Conservation (phyloP, 1,140 invertebrate genomes). For the Drosophila nebulosa region DNA sequence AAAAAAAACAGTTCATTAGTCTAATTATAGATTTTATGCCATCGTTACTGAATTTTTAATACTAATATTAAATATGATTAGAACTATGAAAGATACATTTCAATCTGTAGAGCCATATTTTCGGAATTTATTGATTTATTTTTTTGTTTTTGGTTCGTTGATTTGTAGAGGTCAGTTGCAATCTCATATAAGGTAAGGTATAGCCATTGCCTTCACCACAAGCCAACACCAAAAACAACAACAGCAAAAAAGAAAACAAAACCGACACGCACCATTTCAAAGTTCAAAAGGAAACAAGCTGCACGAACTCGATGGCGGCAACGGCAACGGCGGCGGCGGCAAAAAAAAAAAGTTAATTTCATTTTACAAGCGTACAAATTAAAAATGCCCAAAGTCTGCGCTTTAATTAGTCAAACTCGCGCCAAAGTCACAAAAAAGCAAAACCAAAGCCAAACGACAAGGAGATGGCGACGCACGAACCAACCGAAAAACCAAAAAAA, state of each 20-base stretch:
- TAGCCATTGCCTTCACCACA: neutral
- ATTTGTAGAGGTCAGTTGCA: neutral
- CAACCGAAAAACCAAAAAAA: conserved; percentile 22
- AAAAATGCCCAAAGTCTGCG: conserved; percentile 76
- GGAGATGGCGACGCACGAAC: conserved; percentile 61
- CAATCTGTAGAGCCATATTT: neutral
- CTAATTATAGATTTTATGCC: too few species aligned
- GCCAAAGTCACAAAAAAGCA: conserved; percentile 68
- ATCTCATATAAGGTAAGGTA: neutral
- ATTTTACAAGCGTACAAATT: conserved; percentile 79
- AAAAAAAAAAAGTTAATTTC: conserved; percentile 65
- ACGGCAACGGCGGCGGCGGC: neutral
- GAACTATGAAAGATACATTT: neutral
- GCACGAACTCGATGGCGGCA: conserved; percentile 54
- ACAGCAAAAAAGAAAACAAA: neutral
- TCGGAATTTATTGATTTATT: too few species aligned
- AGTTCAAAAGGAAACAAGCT: conserved; percentile 77
- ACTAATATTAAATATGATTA: too few species aligned
- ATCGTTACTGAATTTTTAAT: too few species aligned
- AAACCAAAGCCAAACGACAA: conserved; percentile 31
- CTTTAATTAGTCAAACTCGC: conserved; percentile 79
- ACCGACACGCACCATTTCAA: conserved; percentile 61
- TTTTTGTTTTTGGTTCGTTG: too few species aligned
- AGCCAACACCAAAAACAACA: conserved; percentile 6
- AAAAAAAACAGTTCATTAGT: too few species aligned